Evolutionary conservation across 2,888 invertebrate genomes (phyloP).

Genomic region (Coecobrya sp.): DNA sequence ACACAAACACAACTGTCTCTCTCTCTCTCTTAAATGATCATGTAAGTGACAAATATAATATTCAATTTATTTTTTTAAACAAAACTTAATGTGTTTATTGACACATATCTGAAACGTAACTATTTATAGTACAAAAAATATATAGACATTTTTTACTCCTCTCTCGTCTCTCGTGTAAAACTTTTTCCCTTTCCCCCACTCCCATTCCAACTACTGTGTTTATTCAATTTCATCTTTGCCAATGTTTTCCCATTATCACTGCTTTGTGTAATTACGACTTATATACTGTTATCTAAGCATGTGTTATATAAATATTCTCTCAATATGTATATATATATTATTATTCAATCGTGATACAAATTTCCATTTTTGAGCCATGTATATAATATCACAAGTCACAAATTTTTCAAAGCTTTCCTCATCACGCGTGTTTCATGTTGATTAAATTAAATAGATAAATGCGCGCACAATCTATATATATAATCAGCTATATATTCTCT

Average conservation of each 20-base stretch:
- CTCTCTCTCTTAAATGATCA: slow-evolving; percentile 76
- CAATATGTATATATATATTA: background rate
- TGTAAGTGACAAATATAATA: slow-evolving; percentile 78
- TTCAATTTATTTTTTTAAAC: slow-evolving; percentile 51
- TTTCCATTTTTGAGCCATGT: slow-evolving; percentile 38
- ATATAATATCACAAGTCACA: slow-evolving; percentile 42
- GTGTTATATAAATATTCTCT: background rate
- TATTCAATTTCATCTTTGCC: slow-evolving; percentile 26
- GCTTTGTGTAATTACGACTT: slow-evolving; percentile 47
- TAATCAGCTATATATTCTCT: slow-evolving; percentile 43
- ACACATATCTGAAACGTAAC: slow-evolving; percentile 54
- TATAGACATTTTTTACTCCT: background rate
- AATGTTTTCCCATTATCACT: background rate
- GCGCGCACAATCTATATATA: slow-evolving; percentile 33
- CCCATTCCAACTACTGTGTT: background rate
- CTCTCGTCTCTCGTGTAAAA: background rate
- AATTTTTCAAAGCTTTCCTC: slow-evolving; percentile 54
- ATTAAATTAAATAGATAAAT: slow-evolving; percentile 46
- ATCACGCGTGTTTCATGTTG: slow-evolving; percentile 58
- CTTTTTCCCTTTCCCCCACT: background rate
- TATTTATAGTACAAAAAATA: slow-evolving; percentile 10
- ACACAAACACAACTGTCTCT: slow-evolving; percentile 73
- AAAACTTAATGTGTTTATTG: slow-evolving; percentile 55
- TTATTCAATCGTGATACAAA: background rate
- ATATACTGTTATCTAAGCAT: slow-evolving; percentile 51